Evolutionary conservation across 2,113 vertebrate species (phyloP).

Genomic region (Nesogale talazaci): DNA sequence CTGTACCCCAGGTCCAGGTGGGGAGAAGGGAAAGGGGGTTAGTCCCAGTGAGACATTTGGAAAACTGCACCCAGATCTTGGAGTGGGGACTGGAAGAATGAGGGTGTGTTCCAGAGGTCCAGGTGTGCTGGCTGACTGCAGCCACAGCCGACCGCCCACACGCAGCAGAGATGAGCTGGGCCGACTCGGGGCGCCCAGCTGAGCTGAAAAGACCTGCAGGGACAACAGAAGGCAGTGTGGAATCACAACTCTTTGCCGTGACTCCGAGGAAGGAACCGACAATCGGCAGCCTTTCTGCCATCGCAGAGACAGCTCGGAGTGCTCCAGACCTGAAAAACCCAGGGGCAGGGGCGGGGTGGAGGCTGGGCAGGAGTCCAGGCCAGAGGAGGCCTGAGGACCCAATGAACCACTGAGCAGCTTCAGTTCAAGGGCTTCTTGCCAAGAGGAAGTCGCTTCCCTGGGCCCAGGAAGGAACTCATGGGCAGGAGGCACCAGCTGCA

Average conservation of each 20-base stretch:
- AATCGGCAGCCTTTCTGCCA: neutral
- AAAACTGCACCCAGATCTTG: too few species aligned
- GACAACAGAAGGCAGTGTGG: neutral
- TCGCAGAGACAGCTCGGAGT: neutral
- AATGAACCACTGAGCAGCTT: neutral
- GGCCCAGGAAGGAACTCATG: neutral
- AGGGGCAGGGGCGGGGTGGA: neutral
- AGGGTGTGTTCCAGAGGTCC: neutral
- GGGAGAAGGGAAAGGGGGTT: too few species aligned
- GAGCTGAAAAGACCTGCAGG: neutral
- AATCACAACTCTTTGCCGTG: neutral
- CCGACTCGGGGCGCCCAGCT: too few species aligned
- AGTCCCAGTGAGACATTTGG: too few species aligned
- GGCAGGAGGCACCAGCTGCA: neutral
- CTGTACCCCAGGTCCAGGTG: too few species aligned
- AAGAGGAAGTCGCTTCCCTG: neutral
- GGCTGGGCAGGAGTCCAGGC: neutral
- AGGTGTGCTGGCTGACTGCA: neutral
- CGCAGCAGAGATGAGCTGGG: neutral
- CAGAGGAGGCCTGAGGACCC: neutral
- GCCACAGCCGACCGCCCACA: neutral
- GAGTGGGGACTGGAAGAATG: neutral
- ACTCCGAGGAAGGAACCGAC: neutral
- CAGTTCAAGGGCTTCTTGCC: neutral
- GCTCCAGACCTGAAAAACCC: neutral